Evolutionary conservation across 2,113 vertebrate genomes (phyloP), one percentile per base, ranked within the genome.

Genomic region (Seriola rivoliana): DNA sequence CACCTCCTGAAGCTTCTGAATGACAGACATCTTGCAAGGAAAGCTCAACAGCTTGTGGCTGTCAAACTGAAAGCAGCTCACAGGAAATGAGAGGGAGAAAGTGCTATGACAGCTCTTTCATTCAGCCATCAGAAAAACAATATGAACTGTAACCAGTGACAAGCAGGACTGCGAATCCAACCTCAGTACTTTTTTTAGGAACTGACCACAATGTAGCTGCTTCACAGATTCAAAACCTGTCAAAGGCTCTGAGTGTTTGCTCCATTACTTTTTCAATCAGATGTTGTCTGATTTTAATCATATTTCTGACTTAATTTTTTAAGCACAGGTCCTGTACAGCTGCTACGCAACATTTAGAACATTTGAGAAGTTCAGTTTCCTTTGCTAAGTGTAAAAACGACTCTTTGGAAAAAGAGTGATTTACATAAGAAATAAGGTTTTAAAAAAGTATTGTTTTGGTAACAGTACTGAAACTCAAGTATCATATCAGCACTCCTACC

Each of bases 41-140:
- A 29, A 60, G 46, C 29, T 74, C 38, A 23, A 4, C 71, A 65
- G 50, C 65, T 58, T 40, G 50, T 50, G 25, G 32, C 3, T 46
- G 42, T 82, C 65, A 78, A 71, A 88, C 44, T 66, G 75, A 82
- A 84, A 87, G 59, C 29, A 7, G 5, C 52, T 77, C 34, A 84
- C 74, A 90, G 83, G 83, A 89, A 88, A 79, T 54, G 62, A 71
- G 44, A 81, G 57, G 69, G 44, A 82, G 72, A 75, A 85, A 79
- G 64, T 76, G 64, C 66, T n/a, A 4, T 13, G 0, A 36, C 44
- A 46, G 42, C 40, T 38, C 32, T 14, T 64, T 75, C 32, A 77
- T 64, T 75, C 52, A 71, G 25, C 8, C 44, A 34, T 32, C 21
- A 40, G 68, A 12, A 59, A 74, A 63, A 79, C 11, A 71, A 59